phyloP scores from a whole-genome alignment of 2,797 vertebrate genomes.

The Chaetodon trifasciatus region DNA sequence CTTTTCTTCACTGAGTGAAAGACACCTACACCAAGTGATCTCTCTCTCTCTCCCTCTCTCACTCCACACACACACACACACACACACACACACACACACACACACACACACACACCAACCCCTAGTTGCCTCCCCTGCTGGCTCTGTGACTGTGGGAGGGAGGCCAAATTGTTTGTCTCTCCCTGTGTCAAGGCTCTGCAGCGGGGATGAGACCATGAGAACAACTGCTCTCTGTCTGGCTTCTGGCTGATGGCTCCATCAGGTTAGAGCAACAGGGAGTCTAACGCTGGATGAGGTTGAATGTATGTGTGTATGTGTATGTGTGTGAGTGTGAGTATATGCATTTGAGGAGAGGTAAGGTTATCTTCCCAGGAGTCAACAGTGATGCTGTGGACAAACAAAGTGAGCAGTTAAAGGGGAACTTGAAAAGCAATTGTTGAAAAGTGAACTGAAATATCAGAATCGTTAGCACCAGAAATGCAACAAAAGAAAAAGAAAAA shows the following conservation, averaged over 20 bases:
- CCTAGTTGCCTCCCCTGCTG: conserved; percentile 70
- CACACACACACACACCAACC: conserved; percentile 37
- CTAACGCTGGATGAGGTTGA: conserved; percentile 40
- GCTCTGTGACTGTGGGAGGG: conserved; percentile 81
- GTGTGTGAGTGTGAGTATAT: conserved; percentile 16
- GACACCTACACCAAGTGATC: conserved; percentile 32
- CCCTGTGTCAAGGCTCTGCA: conserved; percentile 70
- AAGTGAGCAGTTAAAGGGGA: conserved; percentile 23
- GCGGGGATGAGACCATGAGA: conserved; percentile 73
- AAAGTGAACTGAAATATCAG: conserved; percentile 2
- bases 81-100: conserved; percentile 27
- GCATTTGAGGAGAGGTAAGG: conserved; percentile 37
- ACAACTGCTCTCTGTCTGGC: conserved; percentile 70
- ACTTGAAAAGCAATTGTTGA: conserved; percentile 14
- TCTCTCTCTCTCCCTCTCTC: conserved; percentile 7
- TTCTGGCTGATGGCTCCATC: conserved; percentile 80
- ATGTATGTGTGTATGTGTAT: conserved; percentile 2
- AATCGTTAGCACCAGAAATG: neutral
- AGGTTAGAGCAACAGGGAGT: conserved; percentile 73
- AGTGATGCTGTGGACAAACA: conserved; percentile 23
- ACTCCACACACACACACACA: conserved; percentile 20
- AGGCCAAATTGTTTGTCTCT: conserved; percentile 85
- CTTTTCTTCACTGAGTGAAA: conserved; percentile 57
- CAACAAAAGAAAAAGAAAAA: neutral
- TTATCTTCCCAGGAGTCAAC: conserved; percentile 42